Conservation (phyloP, 2,888 invertebrate species). For the Adineta ricciae region DNA sequence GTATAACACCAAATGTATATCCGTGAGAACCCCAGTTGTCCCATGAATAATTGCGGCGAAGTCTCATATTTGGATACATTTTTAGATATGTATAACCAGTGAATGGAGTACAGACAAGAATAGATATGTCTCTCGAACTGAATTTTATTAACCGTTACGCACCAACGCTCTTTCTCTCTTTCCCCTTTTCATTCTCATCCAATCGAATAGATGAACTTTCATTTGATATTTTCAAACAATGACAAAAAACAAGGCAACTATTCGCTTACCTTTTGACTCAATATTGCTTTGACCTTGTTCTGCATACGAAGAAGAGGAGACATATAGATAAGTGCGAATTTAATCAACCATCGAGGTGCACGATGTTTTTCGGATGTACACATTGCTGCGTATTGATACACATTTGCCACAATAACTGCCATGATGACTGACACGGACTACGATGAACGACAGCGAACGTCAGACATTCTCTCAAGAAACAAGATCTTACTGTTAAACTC, state of each 20-base stretch:
- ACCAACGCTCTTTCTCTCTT: not conserved
- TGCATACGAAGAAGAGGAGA: conserved; percentile 17
- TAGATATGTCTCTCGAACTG: not conserved
- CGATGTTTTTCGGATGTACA: conserved; percentile 35
- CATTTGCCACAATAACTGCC: conserved; percentile 56
- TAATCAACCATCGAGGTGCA: conserved; percentile 20
- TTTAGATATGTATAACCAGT: not conserved
- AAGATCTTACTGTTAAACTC: conserved; percentile 53
- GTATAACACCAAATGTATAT: not conserved
- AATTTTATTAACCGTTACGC: conserved; percentile 12
- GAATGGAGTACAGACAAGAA: not conserved
- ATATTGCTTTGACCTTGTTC: conserved; percentile 22
- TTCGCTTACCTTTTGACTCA: conserved; percentile 21
- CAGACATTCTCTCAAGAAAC: conserved; percentile 39
- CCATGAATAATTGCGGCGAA: not conserved
- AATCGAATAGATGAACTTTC: not conserved
- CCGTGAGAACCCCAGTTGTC: not conserved
- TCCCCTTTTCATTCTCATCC: not conserved
- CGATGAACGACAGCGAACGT: not conserved
- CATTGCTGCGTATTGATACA: conserved; percentile 49
- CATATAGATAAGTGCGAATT: conserved; percentile 24
- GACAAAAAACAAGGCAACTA: not conserved
- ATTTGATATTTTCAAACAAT: not conserved
- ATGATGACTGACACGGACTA: conserved; percentile 50
- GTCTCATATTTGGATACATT: conserved; percentile 3